Conservation (phyloP, 2,888 invertebrate genomes). For the Drosophila mulleri region DNA sequence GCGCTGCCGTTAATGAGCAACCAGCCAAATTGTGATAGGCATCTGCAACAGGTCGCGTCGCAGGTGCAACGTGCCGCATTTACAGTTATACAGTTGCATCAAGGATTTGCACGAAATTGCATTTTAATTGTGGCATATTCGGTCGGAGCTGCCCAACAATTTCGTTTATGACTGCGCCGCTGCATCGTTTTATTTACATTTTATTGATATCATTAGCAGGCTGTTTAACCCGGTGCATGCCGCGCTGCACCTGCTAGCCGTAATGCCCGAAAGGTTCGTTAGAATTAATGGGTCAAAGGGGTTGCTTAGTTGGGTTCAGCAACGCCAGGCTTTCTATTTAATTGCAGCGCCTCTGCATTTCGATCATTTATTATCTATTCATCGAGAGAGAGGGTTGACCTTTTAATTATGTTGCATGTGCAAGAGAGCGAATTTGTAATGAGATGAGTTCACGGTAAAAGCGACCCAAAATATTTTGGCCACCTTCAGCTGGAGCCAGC, state of each 20-base stretch:
- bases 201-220: slow-evolving; percentile 55
- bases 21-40: slow-evolving; percentile 47
- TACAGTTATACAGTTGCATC: slow-evolving; percentile 27
- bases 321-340: slow-evolving; percentile 36
- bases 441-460: slow-evolving; percentile 32
- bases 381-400: slow-evolving; percentile 58
- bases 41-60: slow-evolving; percentile 62
- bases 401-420: slow-evolving; percentile 24
- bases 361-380: slow-evolving; percentile 69
- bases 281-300: slow-evolving; percentile 57
- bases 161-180: slow-evolving; percentile 4
- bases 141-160: slow-evolving; percentile 6
- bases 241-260: slow-evolving; percentile 51
- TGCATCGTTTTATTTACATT: slow-evolving; percentile 31
- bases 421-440: slow-evolving; percentile 40
- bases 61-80: slow-evolving; percentile 42
- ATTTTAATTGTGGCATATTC: slow-evolving; percentile 64
- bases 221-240: slow-evolving; percentile 4
- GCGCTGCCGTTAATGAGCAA: slow-evolving; percentile 65
- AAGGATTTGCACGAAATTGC: slow-evolving; percentile 70
- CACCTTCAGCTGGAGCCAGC: slow-evolving; percentile 5
- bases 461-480: slow-evolving; percentile 15
- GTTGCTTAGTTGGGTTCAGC: slow-evolving; percentile 26
- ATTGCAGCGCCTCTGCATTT: slow-evolving; percentile 52
- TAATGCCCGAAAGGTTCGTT: slow-evolving; percentile 61